Evolutionary conservation across 2,797 vertebrate genomes (phyloP).

Genomic region (Acomys russatus): DNA sequence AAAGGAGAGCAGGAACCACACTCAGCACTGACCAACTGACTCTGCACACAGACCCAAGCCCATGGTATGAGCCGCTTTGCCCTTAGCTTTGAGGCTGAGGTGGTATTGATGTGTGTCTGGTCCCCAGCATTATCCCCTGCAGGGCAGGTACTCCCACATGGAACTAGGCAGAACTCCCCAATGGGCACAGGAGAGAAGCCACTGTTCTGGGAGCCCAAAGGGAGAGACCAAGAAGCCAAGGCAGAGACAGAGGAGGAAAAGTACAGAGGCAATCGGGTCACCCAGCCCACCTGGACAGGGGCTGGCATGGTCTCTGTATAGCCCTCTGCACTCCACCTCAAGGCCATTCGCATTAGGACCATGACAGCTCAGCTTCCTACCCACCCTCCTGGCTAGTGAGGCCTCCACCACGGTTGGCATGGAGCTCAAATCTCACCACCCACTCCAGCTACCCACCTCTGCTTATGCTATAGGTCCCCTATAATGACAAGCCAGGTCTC

Average conservation of each 20-base stretch:
- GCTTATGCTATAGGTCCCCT: background rate
- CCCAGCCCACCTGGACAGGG: background rate
- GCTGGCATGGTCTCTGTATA: background rate
- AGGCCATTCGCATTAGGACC: rapidly evolving
- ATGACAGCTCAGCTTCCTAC: background rate
- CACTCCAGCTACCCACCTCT: background rate
- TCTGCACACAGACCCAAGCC: background rate
- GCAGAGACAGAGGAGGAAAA: background rate
- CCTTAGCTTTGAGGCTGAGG: background rate
- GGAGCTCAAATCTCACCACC: no score
- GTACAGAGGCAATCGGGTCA: no score
- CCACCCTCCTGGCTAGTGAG: background rate
- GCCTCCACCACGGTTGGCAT: rapidly evolving
- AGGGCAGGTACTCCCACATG: background rate
- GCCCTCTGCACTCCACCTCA: background rate
- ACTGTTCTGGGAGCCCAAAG: background rate
- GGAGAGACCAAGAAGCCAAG: background rate
- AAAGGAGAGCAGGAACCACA: background rate
- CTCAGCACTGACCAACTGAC: background rate
- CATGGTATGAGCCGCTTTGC: background rate
- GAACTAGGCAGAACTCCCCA: background rate
- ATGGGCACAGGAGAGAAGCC: background rate
- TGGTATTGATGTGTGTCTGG: rapidly evolving
- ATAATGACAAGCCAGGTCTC: background rate
- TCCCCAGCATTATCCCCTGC: background rate